Evolutionary conservation across 2,113 vertebrate genomes (phyloP).

Genomic region (Oreochromis aureus): DNA sequence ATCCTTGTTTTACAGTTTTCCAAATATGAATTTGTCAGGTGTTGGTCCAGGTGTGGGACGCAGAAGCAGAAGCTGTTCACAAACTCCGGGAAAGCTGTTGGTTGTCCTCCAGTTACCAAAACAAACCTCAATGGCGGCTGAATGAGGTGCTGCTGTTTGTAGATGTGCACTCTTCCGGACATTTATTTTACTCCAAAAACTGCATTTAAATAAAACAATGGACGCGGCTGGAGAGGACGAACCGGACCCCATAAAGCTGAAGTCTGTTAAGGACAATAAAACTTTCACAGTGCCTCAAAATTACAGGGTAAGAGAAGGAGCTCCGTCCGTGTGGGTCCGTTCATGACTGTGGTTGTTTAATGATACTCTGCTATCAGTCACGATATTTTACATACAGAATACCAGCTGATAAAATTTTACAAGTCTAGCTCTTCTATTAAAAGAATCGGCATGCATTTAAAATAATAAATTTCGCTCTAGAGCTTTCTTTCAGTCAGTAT

Average conservation of each 20-base stretch:
- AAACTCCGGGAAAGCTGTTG: constrained; percentile 32
- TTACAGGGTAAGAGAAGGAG: constrained; percentile 63
- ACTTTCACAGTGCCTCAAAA: constrained; percentile 70
- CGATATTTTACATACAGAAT: neutral
- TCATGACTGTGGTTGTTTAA: neutral
- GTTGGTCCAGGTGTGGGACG: accelerated
- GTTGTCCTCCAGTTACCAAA: neutral
- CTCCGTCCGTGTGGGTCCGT: neutral
- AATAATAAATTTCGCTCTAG: neutral
- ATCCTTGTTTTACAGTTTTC: neutral
- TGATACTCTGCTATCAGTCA: accelerated
- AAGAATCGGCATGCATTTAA: neutral
- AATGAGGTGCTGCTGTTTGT: too few species aligned
- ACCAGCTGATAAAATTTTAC: accelerated
- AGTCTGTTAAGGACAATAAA: constrained; percentile 65
- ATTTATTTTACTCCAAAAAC: neutral
- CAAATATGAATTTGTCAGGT: accelerated
- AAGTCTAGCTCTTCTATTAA: accelerated
- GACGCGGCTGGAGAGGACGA: constrained; percentile 59
- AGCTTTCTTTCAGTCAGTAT: neutral
- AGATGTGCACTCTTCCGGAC: accelerated
- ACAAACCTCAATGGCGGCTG: neutral
- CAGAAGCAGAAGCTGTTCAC: neutral
- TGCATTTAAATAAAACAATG: constrained; percentile 15
- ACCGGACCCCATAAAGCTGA: constrained; percentile 64